A percentile compares a stretch with the other conserved stretches of the same genome.
Evolutionary conservation across 2,888 invertebrate species (phyloP).

Genomic region (Sepioteuthis lessoniana): DNA sequence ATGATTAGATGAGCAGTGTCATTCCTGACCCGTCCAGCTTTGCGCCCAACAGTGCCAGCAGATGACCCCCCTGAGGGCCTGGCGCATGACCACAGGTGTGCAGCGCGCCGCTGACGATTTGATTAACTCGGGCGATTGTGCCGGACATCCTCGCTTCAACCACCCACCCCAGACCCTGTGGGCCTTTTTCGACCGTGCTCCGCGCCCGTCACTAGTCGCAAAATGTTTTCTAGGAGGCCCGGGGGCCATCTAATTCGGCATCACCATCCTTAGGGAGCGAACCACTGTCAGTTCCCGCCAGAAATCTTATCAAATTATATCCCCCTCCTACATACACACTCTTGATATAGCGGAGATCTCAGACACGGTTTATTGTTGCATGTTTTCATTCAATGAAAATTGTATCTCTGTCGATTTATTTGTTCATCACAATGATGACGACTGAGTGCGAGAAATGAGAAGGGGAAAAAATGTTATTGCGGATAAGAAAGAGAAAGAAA

Average conservation of each 20-base stretch:
- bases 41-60: conserved; percentile 33
- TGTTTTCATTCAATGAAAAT: neutral
- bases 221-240: neutral
- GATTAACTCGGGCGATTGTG: conserved; percentile 16
- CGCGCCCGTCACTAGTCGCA: conserved; percentile 4
- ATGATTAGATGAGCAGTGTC: neutral
- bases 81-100: conserved; percentile 23
- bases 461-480: neutral
- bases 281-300: conserved; percentile 23
- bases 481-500: neutral
- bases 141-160: neutral
- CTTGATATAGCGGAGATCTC: neutral
- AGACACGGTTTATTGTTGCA: conserved; percentile 17
- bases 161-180: neutral
- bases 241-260: conserved; percentile 4
- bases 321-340: neutral
- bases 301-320: neutral
- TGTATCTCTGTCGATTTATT: neutral
- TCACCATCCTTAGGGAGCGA: neutral
- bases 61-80: conserved; percentile 33
- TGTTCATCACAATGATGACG: neutral
- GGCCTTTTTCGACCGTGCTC: neutral
- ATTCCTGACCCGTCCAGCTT: neutral
- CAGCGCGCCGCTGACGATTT: conserved; percentile 33
- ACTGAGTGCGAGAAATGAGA: neutral